Conservation (phyloP, 2,888 invertebrate species). For the Drosophila ustulata region DNA sequence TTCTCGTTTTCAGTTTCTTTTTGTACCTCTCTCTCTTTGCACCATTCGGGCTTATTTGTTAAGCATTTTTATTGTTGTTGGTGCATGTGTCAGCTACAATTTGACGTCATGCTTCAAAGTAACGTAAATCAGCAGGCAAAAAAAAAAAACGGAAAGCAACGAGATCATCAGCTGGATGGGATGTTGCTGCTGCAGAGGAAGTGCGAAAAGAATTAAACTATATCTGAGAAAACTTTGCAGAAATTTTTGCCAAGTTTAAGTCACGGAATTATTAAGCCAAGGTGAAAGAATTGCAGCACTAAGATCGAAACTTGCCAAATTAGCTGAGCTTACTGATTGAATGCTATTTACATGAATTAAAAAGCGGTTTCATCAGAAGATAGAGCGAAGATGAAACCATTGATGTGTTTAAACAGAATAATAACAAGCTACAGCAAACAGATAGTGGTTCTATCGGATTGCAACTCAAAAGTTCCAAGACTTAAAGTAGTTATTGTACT, state of each 20-base stretch:
- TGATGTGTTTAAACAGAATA: too few relatives aligned
- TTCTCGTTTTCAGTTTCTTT: slow-evolving; percentile 16
- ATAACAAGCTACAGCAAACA: too few relatives aligned
- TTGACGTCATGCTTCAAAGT: slow-evolving; percentile 77
- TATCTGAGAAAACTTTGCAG: not conserved
- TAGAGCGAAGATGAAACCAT: too few relatives aligned
- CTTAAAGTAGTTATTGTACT: too few relatives aligned
- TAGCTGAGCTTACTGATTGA: too few relatives aligned
- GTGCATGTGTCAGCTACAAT: slow-evolving; percentile 58
- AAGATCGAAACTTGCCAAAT: too few relatives aligned
- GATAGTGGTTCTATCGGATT: too few relatives aligned
- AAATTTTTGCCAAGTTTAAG: not conserved
- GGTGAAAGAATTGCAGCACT: not conserved
- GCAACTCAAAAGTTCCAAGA: too few relatives aligned
- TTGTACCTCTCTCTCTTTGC: slow-evolving; percentile 1
- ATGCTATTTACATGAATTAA: too few relatives aligned
- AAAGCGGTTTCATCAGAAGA: too few relatives aligned
- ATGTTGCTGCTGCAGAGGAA: not conserved
- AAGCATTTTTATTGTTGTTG: slow-evolving; percentile 53
- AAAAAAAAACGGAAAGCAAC: slow-evolving; percentile 2
- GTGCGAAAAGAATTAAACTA: not conserved
- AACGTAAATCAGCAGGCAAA: slow-evolving; percentile 67
- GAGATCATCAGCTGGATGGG: not conserved
- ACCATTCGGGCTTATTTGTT: slow-evolving; percentile 59
- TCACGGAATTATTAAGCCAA: not conserved